Conservation (phyloP, 2,113 vertebrate genomes). For the Raja brachyura region DNA sequence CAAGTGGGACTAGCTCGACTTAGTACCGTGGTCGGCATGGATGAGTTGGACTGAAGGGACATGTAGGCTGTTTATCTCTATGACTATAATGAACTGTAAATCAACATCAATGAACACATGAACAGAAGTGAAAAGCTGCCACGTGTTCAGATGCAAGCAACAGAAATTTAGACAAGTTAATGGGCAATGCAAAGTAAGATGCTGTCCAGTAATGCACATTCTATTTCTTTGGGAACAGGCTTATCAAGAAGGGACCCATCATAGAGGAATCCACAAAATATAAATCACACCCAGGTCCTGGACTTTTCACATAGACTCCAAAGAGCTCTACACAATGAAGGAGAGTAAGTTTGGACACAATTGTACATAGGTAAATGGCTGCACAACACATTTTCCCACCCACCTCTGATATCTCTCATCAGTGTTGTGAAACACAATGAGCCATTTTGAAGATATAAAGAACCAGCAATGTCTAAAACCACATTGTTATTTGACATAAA, state of each 20-base stretch:
- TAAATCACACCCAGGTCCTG: not conserved
- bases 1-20: too few relatives aligned
- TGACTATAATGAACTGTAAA: too few relatives aligned
- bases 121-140: too few relatives aligned
- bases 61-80: too few relatives aligned
- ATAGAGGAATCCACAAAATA: too few relatives aligned
- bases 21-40: too few relatives aligned
- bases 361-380: not conserved
- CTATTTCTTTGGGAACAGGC: not conserved
- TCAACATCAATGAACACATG: too few relatives aligned
- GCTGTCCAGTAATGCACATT: not conserved
- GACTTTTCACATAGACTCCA: not conserved
- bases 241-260: not conserved
- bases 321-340: not conserved
- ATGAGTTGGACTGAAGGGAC: too few relatives aligned
- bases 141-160: not conserved
- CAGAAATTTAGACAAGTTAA: not conserved
- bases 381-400: not conserved
- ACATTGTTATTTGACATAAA: constrained; percentile 27
- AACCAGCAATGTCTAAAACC: not conserved
- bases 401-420: not conserved
- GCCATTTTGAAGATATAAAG: not conserved
- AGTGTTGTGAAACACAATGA: not conserved
- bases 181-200: not conserved
- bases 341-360: not conserved